Evolutionary conservation across 2,888 invertebrate species (phyloP), one percentile per base, ranked within the genome.

Genomic region (Brachyopa scutellaris): DNA sequence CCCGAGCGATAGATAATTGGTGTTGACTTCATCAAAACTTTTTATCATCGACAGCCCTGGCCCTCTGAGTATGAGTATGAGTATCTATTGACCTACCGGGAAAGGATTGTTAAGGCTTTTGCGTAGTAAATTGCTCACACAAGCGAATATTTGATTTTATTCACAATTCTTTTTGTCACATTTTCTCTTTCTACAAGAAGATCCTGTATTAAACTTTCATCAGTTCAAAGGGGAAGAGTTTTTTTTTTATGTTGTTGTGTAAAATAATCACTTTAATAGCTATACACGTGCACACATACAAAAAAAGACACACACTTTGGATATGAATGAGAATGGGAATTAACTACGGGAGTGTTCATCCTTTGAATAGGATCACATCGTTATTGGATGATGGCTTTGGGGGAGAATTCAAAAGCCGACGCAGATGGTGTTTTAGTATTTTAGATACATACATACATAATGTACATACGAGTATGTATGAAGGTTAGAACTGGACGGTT

Each of bases 131-230:
- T 80, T 69, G 74, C 69, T 57, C 40, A 80, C 80, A 74, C 80
- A 59, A 74, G 74, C 80, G 57, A 80, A 74, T 51, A 80, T 80
- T 80, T 69, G 67, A 80, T 80, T 74, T 69, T 80, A 74, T 69
- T 53, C 40, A 40, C 23, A 73, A 73, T 73, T 57, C 61, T 49
- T 67, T 47, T 49, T 21, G 29, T 40, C 19, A 11, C 11, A 15
- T n/a, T 15, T 7, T 40, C 15, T 17, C 13, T 8, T 3, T 8
- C 11, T 7, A 45, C n/a, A 49, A 49, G 26, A 57, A 36, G 45
- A 57, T 42, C 33, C 77, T 19, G 31, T 45, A 72, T 78, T 29
- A 78, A 72, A 72, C 57, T 72, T 72, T 78, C 15, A 70, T 49
- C 29, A 64, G 29, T 36, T 19, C n/a, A n/a, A n/a, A 11, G 13